phyloP scores from a whole-genome alignment of 2,888 invertebrate genomes.

The Pristionchus maxplancki region DNA sequence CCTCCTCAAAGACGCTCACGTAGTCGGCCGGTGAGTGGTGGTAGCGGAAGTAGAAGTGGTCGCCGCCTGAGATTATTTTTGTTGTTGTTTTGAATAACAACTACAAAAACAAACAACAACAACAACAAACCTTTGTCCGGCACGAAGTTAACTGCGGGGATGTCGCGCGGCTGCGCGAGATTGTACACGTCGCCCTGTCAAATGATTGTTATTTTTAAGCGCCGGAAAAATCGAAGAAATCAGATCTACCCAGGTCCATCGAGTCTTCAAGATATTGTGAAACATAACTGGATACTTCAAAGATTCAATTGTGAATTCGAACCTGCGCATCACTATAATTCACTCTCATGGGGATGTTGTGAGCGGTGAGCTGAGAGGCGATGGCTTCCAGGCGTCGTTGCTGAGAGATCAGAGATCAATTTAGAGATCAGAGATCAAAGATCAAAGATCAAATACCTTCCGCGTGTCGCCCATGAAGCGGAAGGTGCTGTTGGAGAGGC shows the following conservation, averaged over 20 bases:
- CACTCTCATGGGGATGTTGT: slow-evolving; percentile 33
- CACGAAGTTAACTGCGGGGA: slow-evolving; percentile 50
- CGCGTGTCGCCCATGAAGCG: slow-evolving; percentile 44
- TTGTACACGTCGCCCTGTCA: slow-evolving; percentile 49
- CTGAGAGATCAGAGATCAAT: slow-evolving; percentile 24
- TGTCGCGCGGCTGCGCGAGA: slow-evolving; percentile 28
- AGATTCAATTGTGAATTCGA: background rate
- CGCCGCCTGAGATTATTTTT: background rate
- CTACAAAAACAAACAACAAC: background rate
- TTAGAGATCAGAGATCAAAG: background rate
- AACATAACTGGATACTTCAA: background rate
- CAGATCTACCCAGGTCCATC: background rate
- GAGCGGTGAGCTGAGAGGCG: background rate
- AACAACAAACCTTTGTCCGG: slow-evolving; percentile 48
- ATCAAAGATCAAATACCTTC: slow-evolving; percentile 17
- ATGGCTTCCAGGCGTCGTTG: slow-evolving; percentile 4
- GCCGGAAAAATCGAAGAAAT: no score
- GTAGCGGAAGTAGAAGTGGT: slow-evolving; percentile 52
- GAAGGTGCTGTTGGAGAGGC: slow-evolving; percentile 35
- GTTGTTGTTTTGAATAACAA: background rate
- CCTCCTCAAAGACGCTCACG: slow-evolving; percentile 48
- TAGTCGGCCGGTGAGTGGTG: slow-evolving; percentile 49
- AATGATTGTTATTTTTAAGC: background rate
- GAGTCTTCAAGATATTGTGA: background rate
- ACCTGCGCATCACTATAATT: slow-evolving; percentile 49